Percentiles rank a stretch among this genome's conserved stretches.
phyloP scores from a whole-genome alignment of 2,888 invertebrate genomes.

The Acrocera orbiculus region DNA sequence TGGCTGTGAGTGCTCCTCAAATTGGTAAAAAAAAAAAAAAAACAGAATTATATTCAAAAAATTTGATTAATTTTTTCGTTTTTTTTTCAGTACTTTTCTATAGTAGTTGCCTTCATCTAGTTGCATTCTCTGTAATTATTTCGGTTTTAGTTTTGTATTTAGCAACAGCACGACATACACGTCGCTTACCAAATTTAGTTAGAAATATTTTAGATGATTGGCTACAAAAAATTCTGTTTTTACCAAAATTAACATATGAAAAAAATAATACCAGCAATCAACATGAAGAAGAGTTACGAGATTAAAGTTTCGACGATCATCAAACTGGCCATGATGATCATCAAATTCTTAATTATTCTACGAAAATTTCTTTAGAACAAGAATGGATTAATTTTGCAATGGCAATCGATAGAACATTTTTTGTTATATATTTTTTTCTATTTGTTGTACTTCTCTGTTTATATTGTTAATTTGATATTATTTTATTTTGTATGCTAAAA shows the following conservation, averaged over 20 bases:
- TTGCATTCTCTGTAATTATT: constrained; percentile 31
- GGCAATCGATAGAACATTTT: constrained; percentile 44
- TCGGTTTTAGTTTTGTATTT: constrained; percentile 36
- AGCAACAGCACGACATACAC: constrained; percentile 29
- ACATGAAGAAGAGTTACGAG: constrained; percentile 25
- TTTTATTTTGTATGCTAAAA: too few relatives aligned
- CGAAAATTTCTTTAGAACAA: constrained; percentile 29
- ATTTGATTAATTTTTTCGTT: constrained; percentile 1
- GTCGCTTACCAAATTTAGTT: constrained; percentile 30
- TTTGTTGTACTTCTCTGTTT: too few relatives aligned
- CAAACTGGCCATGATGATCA: constrained; percentile 24
- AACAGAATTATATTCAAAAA: not conserved
- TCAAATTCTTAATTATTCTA: constrained; percentile 19
- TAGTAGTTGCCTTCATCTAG: constrained; percentile 33
- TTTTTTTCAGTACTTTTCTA: constrained; percentile 33
- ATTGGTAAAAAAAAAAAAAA: constrained; percentile 18
- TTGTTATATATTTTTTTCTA: too few relatives aligned
- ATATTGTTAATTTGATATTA: too few relatives aligned
- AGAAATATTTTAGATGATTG: constrained; percentile 23
- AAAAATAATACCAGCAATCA: not conserved
- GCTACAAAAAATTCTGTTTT: too few relatives aligned
- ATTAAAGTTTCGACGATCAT: constrained; percentile 28
- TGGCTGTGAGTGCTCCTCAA: constrained; percentile 22
- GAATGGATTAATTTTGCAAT: constrained; percentile 46
- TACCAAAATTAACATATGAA: too few relatives aligned